Conservation (phyloP, 2,113 vertebrate genomes). For the Coracopsis vasa region DNA sequence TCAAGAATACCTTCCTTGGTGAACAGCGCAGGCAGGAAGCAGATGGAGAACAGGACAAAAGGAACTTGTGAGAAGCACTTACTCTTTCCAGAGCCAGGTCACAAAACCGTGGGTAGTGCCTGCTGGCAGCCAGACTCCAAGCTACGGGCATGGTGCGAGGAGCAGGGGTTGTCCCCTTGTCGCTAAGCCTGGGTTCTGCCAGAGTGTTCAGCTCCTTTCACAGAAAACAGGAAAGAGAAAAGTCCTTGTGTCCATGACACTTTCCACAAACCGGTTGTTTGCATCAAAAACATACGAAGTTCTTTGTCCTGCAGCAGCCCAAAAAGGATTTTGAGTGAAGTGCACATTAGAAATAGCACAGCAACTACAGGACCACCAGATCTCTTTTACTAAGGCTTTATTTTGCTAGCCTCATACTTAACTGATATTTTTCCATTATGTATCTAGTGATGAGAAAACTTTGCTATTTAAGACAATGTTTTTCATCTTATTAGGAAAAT, state of each 20-base stretch:
- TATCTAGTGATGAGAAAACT: neutral
- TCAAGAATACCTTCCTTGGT: neutral
- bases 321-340: neutral
- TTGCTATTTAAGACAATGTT: neutral
- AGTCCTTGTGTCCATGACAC: neutral
- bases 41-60: neutral
- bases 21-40: neutral
- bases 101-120: neutral
- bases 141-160: neutral
- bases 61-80: neutral
- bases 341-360: neutral
- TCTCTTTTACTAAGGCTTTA: neutral
- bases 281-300: neutral
- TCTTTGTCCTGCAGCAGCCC: neutral
- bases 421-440: neutral
- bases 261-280: neutral
- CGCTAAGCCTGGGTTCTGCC: fast-evolving
- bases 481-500: neutral
- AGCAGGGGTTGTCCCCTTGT: neutral
- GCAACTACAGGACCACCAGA: neutral
- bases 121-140: neutral
- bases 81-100: neutral
- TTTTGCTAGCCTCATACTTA: neutral
- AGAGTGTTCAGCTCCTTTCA: neutral
- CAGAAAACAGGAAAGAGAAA: neutral